A percentile compares a stretch with the other conserved stretches of the same genome.
Evolutionary conservation across 2,888 invertebrate species (phyloP).

Genomic region (Mantis religiosa): DNA sequence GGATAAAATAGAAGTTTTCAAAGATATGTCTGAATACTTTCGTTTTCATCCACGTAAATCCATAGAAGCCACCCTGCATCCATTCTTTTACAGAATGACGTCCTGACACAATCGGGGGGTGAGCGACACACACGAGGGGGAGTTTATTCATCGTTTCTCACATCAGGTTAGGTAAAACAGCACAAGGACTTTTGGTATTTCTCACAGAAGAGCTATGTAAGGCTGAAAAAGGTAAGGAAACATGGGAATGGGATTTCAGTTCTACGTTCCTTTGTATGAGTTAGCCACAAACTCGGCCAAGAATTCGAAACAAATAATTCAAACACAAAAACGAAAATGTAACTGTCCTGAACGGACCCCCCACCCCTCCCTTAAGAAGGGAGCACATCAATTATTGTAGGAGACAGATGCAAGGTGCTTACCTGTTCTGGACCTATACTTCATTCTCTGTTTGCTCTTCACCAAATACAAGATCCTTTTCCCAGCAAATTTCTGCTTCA

Average conservation of each 20-base stretch:
- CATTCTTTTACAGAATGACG: background rate
- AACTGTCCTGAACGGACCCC: background rate
- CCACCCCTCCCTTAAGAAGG: no score
- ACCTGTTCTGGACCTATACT: background rate
- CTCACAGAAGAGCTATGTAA: background rate
- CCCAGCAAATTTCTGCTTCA: background rate
- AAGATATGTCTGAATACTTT: background rate
- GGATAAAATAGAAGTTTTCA: no score
- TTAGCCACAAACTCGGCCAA: background rate
- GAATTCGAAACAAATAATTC: constrained; percentile 15
- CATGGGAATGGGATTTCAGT: background rate
- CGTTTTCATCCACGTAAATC: background rate
- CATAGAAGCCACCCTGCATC: background rate
- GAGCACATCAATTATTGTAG: background rate
- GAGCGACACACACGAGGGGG: background rate
- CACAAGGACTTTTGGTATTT: background rate
- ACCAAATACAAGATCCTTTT: background rate
- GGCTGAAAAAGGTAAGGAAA: background rate
- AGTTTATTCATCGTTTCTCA: background rate
- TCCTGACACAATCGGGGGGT: background rate
- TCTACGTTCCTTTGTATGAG: background rate
- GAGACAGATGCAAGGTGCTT: background rate
- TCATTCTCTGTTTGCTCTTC: background rate
- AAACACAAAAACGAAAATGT: background rate
- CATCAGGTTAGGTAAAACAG: background rate